Evolutionary conservation across 2,113 vertebrate species (phyloP), one percentile per base, ranked within the genome.

Genomic region (Furnarius figulus): DNA sequence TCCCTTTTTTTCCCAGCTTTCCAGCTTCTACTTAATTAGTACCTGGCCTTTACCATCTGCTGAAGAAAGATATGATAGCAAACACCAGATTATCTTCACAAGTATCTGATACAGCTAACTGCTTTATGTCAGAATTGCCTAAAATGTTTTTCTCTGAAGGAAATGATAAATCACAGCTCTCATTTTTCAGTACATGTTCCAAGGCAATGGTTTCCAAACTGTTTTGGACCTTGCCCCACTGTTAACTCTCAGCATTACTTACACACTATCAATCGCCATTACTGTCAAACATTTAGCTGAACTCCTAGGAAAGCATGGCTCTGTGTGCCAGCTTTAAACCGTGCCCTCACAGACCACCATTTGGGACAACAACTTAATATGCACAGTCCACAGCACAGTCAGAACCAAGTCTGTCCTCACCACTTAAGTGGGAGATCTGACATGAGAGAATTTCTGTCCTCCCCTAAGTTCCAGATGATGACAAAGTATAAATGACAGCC

Each of bases 11-110:
- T 55, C 14, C 4, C 5, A 59, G n/a, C 20, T 40, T 42, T 42
- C 39, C 66, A 79, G 28, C 25, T 65, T 62, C 77, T 82, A 85
- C 78, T 87, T 94, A 96, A 94, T 96, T 96, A 95, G 67, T 94
- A 95, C 85, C 91, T 93, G 91, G 78, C 87, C 95, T 97, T 95
- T 89, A 89, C 91, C 91, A 95, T 95, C 93, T 97, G 95, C 70
- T 75, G 61, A 93, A 81, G 89, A 85, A 40, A 76, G 31, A 92
- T 47, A 81, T 0, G 56, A 87, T 55, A 96, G 85, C 71, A 73
- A 95, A 66, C 46, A 76, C 71, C 30, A 77, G 46, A 96, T 87
- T 94, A 95, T 85, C 78, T 87, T 89, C 78, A 91, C 35, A 15
- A 89, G 71, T 74, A 94, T 94, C 27, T 55, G 55, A 91, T 95